Conservation (phyloP, 2,888 invertebrate species). For the Baccha elongata region DNA sequence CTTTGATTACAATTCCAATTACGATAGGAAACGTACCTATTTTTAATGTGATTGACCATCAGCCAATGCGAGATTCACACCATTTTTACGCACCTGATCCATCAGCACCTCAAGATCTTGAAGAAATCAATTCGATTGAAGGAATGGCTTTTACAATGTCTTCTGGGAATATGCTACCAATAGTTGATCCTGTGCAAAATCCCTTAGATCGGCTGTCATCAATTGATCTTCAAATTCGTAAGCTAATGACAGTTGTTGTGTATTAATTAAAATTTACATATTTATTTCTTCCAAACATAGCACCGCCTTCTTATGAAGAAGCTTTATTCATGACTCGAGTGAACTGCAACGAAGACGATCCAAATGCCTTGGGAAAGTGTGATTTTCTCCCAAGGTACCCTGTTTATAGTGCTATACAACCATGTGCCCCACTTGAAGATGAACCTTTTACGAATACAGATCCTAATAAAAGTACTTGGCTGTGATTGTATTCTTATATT, state of each 20-base stretch:
- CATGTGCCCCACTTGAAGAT: constrained; percentile 66
- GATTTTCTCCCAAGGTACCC: constrained; percentile 81
- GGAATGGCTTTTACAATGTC: constrained; percentile 16
- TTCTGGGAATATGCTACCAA: constrained; percentile 28
- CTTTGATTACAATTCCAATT: constrained; percentile 77
- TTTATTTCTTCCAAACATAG: too few relatives aligned
- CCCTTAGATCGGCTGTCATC: constrained; percentile 44
- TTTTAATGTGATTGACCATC: constrained; percentile 73
- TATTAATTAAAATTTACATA: too few relatives aligned
- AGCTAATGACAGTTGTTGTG: not conserved
- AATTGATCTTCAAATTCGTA: constrained; percentile 49
- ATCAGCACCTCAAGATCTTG: constrained; percentile 19
- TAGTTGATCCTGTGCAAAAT: constrained; percentile 34
- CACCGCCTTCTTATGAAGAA: constrained; percentile 79
- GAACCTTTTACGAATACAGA: constrained; percentile 52
- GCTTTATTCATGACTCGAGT: constrained; percentile 77
- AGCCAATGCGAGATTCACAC: constrained; percentile 59
- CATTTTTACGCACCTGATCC: not conserved
- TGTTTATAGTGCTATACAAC: constrained; percentile 77
- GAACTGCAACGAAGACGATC: constrained; percentile 74
- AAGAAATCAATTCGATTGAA: not conserved
- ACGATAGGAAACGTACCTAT: constrained; percentile 81
- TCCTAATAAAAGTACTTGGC: constrained; percentile 74
- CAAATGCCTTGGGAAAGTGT: constrained; percentile 76
- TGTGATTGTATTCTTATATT: too few relatives aligned